Percentiles rank a stretch among this genome's conserved stretches.
Conservation (phyloP, 2,888 invertebrate species). For the Dolichopus griseipennis region DNA sequence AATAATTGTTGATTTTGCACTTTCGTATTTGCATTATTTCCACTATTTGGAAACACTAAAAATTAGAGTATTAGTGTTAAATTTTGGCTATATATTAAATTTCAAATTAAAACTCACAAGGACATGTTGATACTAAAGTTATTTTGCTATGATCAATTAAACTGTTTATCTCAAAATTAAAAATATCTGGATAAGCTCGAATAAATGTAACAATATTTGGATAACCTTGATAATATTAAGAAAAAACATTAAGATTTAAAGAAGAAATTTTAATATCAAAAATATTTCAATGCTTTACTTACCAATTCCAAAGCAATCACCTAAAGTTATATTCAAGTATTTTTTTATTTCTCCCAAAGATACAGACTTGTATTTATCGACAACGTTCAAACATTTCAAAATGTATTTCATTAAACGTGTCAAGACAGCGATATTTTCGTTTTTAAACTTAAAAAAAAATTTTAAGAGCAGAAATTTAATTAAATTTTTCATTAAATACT, state of each 20-base stretch:
- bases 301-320: slow-evolving; percentile 36
- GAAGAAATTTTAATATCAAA: slow-evolving; percentile 9
- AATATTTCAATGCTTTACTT: slow-evolving; percentile 10
- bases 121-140: slow-evolving; percentile 31
- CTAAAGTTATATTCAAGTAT: slow-evolving; percentile 31
- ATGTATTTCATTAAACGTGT: slow-evolving; percentile 37
- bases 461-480: slow-evolving; percentile 1
- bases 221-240: slow-evolving; percentile 27
- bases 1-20: not conserved
- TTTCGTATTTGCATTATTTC: too few species aligned
- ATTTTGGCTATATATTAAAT: slow-evolving; percentile 10
- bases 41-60: slow-evolving; percentile 23
- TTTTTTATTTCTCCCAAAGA: slow-evolving; percentile 36
- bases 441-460: slow-evolving; percentile 26
- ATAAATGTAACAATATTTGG: slow-evolving; percentile 38
- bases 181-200: slow-evolving; percentile 38
- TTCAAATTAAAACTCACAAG: slow-evolving; percentile 29
- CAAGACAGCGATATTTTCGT: slow-evolving; percentile 29
- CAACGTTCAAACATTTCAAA: slow-evolving; percentile 32
- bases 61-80: not conserved
- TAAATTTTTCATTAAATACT: slow-evolving; percentile 5
- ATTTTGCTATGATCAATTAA: slow-evolving; percentile 37
- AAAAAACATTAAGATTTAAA: not conserved
- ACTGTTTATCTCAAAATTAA: slow-evolving; percentile 30
- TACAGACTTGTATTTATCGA: slow-evolving; percentile 34